Evolutionary conservation across 2,113 vertebrate genomes (phyloP).

Genomic region (Agapornis roseicollis): DNA sequence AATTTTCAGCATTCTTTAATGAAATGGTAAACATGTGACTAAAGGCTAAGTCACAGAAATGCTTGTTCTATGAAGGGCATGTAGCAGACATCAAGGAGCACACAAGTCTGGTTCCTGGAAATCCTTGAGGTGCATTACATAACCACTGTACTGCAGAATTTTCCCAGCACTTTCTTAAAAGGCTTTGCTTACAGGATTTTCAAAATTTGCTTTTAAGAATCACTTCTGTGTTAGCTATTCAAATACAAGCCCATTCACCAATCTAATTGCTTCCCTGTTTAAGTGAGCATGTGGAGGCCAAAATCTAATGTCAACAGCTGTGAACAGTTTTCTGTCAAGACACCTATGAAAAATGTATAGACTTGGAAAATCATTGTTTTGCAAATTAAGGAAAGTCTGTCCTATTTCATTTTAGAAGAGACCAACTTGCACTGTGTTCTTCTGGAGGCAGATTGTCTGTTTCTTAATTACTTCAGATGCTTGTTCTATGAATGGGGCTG

Average conservation of each 20-base stretch:
- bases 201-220: not conserved
- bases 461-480: slow-evolving; percentile 37
- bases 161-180: not conserved
- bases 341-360: slow-evolving; percentile 23
- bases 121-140: not conserved
- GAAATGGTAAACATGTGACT: not conserved
- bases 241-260: not conserved
- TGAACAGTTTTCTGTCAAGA: slow-evolving; percentile 17
- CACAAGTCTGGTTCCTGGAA: not conserved
- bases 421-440: slow-evolving; percentile 34
- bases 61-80: not conserved
- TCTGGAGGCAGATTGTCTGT: not conserved
- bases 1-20: not conserved
- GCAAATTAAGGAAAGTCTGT: slow-evolving; percentile 46
- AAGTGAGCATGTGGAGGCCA: not conserved
- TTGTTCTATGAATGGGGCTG: not conserved
- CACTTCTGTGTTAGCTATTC: not conserved
- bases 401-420: slow-evolving; percentile 62
- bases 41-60: not conserved
- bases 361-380: slow-evolving; percentile 18
- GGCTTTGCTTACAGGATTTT: not conserved
- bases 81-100: not conserved
- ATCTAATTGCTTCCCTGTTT: not conserved
- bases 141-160: not conserved
- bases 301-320: not conserved